Evolutionary conservation across 2,113 vertebrate genomes (phyloP).

Genomic region (Speoplatyrhinus poulsoni): DNA sequence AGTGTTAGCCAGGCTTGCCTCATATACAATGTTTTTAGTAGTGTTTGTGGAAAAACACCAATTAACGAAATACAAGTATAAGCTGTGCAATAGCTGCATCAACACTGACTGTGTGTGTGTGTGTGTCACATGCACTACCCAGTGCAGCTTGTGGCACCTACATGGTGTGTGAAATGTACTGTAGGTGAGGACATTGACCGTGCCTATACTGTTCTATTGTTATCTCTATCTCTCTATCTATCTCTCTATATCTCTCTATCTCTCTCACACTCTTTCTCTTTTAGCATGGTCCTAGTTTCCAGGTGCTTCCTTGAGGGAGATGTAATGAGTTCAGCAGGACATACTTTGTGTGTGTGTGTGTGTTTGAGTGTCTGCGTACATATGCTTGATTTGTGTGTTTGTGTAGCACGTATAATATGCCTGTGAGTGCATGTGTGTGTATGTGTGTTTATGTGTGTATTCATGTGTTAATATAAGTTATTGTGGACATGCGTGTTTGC

Average conservation of each 20-base stretch:
- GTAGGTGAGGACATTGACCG: conserved; percentile 49
- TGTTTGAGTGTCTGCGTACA: conserved; percentile 1
- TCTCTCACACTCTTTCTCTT: conserved; percentile 10
- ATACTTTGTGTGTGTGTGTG: conserved; percentile 11
- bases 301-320: conserved; percentile 62
- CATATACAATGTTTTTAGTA: too few species aligned
- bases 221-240: conserved; percentile 3
- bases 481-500: neutral
- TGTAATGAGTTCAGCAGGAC: conserved; percentile 38
- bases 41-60: too few species aligned
- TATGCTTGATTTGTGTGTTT: conserved; percentile 2
- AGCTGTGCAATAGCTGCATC: neutral
- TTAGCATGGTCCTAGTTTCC: conserved; percentile 37
- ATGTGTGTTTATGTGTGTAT: neutral
- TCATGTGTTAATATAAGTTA: too few species aligned
- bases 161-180: conserved; percentile 34
- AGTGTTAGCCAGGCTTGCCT: too few species aligned
- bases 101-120: conserved; percentile 10
- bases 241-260: conserved; percentile 8
- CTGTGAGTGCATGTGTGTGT: neutral
- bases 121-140: conserved; percentile 16
- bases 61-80: too few species aligned
- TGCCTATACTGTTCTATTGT: conserved; percentile 13
- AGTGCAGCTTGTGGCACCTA: conserved; percentile 26
- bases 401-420: too few species aligned